phyloP scores from a whole-genome alignment of 2,888 invertebrate species.

The Drosophila subsilvestris region DNA sequence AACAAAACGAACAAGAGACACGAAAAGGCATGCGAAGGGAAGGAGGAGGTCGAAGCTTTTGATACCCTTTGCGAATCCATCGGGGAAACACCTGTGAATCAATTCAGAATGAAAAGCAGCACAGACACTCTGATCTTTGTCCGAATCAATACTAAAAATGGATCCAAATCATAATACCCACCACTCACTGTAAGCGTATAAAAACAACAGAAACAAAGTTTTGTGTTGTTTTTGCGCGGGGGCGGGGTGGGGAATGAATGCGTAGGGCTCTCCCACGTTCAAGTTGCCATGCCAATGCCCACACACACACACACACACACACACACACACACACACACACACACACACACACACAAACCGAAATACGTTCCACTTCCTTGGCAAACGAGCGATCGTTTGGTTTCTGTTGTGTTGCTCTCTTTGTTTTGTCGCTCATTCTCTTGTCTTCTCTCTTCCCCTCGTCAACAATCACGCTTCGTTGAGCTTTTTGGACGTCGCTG shows the following conservation, averaged over 20 bases:
- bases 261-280: slow-evolving; percentile 76
- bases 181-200: background rate
- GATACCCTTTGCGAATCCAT: background rate
- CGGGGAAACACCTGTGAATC: background rate
- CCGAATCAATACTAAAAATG: too few species aligned
- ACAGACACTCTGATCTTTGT: background rate
- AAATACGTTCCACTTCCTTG: slow-evolving; percentile 71
- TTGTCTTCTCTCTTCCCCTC: slow-evolving; percentile 14
- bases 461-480: slow-evolving; percentile 57
- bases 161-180: background rate
- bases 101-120: slow-evolving; percentile 25
- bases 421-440: background rate
- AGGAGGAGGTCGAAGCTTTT: slow-evolving; percentile 4
- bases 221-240: slow-evolving; percentile 45
- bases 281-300: slow-evolving; percentile 61
- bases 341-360: slow-evolving; percentile 13
- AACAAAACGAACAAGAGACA: slow-evolving; percentile 25
- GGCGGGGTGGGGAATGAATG: slow-evolving; percentile 13
- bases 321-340: slow-evolving; percentile 11
- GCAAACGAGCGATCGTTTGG: slow-evolving; percentile 34
- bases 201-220: slow-evolving; percentile 47
- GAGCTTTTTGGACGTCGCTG: slow-evolving; percentile 68
- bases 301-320: slow-evolving; percentile 19
- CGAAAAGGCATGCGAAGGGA: slow-evolving; percentile 9
- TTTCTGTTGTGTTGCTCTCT: slow-evolving; percentile 17